A percentile compares a stretch with the other conserved stretches of the same genome.
Conservation (phyloP, 1,140 invertebrate species). For the Archivesica marissinica region DNA sequence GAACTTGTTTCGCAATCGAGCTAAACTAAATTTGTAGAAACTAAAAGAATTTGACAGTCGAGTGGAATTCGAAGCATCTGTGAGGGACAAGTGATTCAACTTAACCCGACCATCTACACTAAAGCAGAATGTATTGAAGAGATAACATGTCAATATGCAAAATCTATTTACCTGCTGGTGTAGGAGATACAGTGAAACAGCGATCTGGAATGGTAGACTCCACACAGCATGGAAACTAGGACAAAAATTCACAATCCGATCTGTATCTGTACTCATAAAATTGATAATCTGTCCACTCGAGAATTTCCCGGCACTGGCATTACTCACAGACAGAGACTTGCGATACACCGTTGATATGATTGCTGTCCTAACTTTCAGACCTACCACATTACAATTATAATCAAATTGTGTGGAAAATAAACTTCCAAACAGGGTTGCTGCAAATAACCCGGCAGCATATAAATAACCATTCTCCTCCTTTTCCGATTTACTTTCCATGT, state of each 20-base stretch:
- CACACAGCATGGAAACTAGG: slow-evolving; percentile 98
- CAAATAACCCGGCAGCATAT: slow-evolving; percentile 90
- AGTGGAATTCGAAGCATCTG: no score
- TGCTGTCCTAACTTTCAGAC: slow-evolving; percentile 93
- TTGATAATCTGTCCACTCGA: slow-evolving; percentile 96
- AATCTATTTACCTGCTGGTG: slow-evolving; percentile 88
- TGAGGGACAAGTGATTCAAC: no score
- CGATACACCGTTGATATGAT: slow-evolving; percentile 94
- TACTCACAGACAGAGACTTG: slow-evolving; percentile 87
- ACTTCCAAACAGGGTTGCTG: slow-evolving; percentile 86
- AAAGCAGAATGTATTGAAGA: not conserved
- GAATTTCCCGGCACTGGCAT: slow-evolving; percentile 84
- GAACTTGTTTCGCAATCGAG: no score
- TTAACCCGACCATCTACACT: no score
- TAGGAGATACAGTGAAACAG: slow-evolving; percentile 82
- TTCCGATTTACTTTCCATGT: slow-evolving; percentile 90
- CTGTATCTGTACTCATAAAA: slow-evolving; percentile 98
- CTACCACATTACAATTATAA: slow-evolving; percentile 94
- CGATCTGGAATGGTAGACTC: slow-evolving; percentile 95
- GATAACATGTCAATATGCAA: not conserved
- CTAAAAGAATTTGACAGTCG: no score
- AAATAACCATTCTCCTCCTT: slow-evolving; percentile 89
- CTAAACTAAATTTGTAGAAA: no score
- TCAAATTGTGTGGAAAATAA: slow-evolving; percentile 95
- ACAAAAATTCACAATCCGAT: slow-evolving; percentile 97